Evolutionary conservation across 2,113 vertebrate species (phyloP).

Genomic region (Bambusicola thoracicus): DNA sequence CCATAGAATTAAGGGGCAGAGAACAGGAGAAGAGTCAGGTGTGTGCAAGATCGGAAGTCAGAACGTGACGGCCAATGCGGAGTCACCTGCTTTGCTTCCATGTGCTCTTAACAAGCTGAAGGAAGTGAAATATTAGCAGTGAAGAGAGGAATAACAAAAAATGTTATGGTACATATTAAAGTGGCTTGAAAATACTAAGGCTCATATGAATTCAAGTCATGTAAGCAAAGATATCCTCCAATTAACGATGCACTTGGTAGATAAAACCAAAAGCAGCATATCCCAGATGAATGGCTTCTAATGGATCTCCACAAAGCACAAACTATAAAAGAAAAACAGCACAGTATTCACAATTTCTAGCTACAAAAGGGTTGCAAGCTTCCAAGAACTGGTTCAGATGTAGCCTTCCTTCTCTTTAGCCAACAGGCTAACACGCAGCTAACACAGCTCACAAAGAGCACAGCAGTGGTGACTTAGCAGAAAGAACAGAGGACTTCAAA

Average conservation of each 20-base stretch:
- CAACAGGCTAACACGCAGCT: not conserved
- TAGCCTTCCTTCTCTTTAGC: not conserved
- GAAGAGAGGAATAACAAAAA: slow-evolving; percentile 5
- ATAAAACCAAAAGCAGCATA: slow-evolving; percentile 4
- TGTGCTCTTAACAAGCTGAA: not conserved
- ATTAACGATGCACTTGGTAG: not conserved
- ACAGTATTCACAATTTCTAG: not conserved
- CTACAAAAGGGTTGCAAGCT: not conserved
- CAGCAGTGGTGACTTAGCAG: not conserved
- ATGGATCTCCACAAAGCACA: slow-evolving; percentile 6
- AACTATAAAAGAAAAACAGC: not conserved
- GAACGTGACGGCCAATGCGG: not conserved
- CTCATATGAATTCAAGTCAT: slow-evolving; percentile 55
- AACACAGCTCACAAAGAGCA: not conserved
- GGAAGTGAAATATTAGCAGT: not conserved
- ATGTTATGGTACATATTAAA: slow-evolving; percentile 44
- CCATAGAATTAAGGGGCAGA: not conserved
- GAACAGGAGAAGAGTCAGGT: not conserved
- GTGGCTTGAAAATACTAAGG: slow-evolving; percentile 29
- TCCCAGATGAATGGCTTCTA: slow-evolving; percentile 18
- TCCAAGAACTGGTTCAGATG: not conserved
- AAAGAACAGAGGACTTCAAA: not conserved
- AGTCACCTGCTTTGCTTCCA: not conserved
- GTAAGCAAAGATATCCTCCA: slow-evolving; percentile 20
- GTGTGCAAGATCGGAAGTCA: not conserved